phyloP scores from a whole-genome alignment of 2,797 vertebrate species.

The Gobionotothen gibberifrons region DNA sequence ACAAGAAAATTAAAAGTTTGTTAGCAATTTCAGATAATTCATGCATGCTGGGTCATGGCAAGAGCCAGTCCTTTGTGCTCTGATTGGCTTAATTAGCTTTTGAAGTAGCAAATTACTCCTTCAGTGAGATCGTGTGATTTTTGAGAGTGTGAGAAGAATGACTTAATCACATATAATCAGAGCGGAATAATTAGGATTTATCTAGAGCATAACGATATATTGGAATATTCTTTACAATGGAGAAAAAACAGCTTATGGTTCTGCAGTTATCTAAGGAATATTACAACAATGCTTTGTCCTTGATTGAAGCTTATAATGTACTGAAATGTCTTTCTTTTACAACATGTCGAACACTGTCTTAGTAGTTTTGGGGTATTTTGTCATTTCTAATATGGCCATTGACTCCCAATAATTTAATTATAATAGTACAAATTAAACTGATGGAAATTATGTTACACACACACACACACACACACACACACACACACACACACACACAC shows the following conservation, averaged over 20 bases:
- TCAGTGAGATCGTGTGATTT: slow-evolving; percentile 78
- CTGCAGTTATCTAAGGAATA: slow-evolving; percentile 6
- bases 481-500: too few species aligned
- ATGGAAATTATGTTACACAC: not conserved
- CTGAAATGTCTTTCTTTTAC: slow-evolving; percentile 8
- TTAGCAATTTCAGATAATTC: slow-evolving; percentile 69
- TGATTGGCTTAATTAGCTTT: slow-evolving; percentile 84
- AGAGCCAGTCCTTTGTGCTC: slow-evolving; percentile 74
- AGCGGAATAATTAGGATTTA: slow-evolving; percentile 73
- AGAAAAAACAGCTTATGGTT: slow-evolving; percentile 29
- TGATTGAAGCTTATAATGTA: slow-evolving; percentile 20
- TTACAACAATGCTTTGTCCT: slow-evolving; percentile 17
- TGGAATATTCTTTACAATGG: slow-evolving; percentile 55
- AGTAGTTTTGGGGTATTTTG: not conserved
- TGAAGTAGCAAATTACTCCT: slow-evolving; percentile 83
- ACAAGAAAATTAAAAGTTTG: slow-evolving; percentile 70
- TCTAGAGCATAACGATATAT: slow-evolving; percentile 58
- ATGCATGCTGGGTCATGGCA: slow-evolving; percentile 77
- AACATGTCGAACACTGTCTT: not conserved
- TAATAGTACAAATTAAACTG: not conserved
- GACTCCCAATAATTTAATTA: not conserved
- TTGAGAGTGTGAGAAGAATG: slow-evolving; percentile 77
- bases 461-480: too few species aligned
- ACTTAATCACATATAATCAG: slow-evolving; percentile 82
- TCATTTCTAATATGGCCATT: not conserved